phyloP scores from a whole-genome alignment of 2,888 invertebrate species.

The Dione vanillae region DNA sequence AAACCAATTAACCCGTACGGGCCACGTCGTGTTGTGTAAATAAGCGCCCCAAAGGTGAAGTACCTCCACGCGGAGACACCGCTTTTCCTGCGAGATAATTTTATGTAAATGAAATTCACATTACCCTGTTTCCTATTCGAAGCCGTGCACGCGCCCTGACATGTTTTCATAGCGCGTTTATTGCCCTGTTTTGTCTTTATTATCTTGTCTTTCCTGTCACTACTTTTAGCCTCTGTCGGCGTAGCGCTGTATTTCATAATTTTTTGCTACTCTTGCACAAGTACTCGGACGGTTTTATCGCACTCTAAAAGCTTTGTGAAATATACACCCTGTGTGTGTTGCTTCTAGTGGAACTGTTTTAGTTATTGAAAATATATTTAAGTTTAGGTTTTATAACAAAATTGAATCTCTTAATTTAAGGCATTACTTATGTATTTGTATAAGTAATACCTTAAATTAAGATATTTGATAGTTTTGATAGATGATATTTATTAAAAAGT shows the following conservation, averaged over 20 bases:
- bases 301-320: constrained; percentile 35
- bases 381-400: no score
- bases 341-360: not conserved
- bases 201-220: constrained; percentile 68
- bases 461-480: no score
- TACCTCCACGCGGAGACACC: constrained; percentile 61
- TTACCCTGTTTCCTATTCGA: constrained; percentile 74
- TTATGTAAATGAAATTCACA: constrained; percentile 82
- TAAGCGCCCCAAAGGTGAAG: constrained; percentile 60
- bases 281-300: constrained; percentile 25
- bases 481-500: no score
- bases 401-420: no score
- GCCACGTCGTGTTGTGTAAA: constrained; percentile 68
- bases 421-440: no score
- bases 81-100: constrained; percentile 71
- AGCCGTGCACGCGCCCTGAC: constrained; percentile 63
- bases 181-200: constrained; percentile 75
- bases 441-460: no score
- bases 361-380: constrained; percentile 2
- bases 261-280: constrained; percentile 53
- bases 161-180: constrained; percentile 74
- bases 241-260: constrained; percentile 62
- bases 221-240: constrained; percentile 57
- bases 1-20: constrained; percentile 68
- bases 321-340: constrained; percentile 2